Conservation (phyloP, 2,888 invertebrate species). For the Agrotis ipsilon region DNA sequence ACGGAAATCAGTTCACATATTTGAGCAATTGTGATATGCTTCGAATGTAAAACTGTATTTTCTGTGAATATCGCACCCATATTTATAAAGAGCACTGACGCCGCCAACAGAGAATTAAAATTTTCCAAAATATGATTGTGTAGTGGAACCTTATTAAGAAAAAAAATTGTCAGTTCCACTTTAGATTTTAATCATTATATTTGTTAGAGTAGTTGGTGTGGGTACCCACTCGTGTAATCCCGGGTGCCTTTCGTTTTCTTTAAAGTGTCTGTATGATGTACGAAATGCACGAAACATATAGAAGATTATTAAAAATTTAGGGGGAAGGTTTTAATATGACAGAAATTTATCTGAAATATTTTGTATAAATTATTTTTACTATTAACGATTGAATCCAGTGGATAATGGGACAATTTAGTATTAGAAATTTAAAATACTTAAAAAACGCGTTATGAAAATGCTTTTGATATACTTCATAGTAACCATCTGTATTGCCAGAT, state of each 20-base stretch:
- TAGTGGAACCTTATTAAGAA: conserved; percentile 75
- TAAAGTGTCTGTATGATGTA: conserved; percentile 94
- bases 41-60: conserved; percentile 29
- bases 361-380: conserved; percentile 89
- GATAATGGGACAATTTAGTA: conserved; percentile 88
- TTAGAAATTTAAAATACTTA: conserved; percentile 84
- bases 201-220: conserved; percentile 91
- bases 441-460: conserved; percentile 78
- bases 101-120: conserved; percentile 76
- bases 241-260: conserved; percentile 90
- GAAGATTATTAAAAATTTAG: conserved; percentile 92
- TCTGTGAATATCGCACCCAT: conserved; percentile 53
- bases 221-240: conserved; percentile 89
- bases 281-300: conserved; percentile 97
- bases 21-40: conserved; percentile 52
- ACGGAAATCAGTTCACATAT: conserved; percentile 35
- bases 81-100: conserved; percentile 43
- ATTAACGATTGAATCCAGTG: conserved; percentile 87
- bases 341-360: conserved; percentile 85
- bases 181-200: conserved; percentile 89
- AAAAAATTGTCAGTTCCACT: conserved; percentile 79
- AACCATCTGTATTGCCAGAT: conserved; percentile 91
- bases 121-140: conserved; percentile 74
- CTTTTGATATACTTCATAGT: conserved; percentile 87
- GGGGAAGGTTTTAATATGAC: conserved; percentile 79